Conservation (phyloP, 2,113 vertebrate species). For the Entomyzon cyanotis region DNA sequence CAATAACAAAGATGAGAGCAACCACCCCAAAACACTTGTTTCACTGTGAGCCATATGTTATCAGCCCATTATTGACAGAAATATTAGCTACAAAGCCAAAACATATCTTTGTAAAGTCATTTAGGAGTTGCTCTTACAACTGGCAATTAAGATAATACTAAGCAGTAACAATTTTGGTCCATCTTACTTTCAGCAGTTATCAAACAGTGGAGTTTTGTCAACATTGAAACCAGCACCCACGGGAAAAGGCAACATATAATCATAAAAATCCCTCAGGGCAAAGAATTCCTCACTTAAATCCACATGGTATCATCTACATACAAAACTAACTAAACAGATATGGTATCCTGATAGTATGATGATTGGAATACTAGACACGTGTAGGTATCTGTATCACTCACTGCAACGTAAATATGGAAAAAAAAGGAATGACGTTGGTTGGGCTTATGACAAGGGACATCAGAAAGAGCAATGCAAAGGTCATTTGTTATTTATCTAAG, state of each 20-base stretch:
- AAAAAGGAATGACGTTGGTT: background rate
- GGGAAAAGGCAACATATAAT: background rate
- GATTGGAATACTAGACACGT: background rate
- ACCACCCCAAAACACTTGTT: background rate
- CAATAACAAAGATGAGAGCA: background rate
- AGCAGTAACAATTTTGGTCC: background rate
- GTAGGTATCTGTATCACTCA: background rate
- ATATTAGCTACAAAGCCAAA: background rate
- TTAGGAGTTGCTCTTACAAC: background rate
- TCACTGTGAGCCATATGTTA: background rate
- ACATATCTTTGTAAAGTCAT: background rate
- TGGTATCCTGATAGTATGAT: background rate
- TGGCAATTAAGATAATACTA: background rate
- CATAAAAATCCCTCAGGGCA: background rate
- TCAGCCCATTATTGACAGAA: background rate
- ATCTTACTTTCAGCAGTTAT: background rate
- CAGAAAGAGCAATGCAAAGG: background rate
- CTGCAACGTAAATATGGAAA: background rate
- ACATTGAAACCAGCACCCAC: background rate
- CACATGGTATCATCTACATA: background rate
- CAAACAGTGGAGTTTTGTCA: background rate
- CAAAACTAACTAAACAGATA: background rate
- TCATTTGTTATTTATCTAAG: background rate
- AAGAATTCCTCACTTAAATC: conserved; percentile 1
- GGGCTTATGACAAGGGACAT: background rate